Base-by-base conservation (phyloP, 2,888 invertebrate genomes). In the Sphinx pinastri region DNA sequence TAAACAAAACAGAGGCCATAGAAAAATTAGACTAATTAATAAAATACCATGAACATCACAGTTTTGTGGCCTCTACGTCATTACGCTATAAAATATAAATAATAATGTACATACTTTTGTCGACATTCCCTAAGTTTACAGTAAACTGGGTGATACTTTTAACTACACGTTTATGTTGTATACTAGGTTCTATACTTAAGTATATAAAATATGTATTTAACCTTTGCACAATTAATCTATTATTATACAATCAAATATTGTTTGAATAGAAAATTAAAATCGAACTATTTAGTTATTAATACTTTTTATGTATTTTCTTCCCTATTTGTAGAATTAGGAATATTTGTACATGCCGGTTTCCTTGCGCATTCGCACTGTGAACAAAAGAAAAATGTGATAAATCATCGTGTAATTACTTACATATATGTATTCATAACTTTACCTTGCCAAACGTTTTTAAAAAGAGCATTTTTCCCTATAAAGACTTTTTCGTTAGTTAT, bases 321-420 rank as follows among this genome's bases (percentile, higher is more conserved):
- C 68, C 67, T 54, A 45, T 38, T 38, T 47, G 49, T 38, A 38
- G 38, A 49, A 71, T 80, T 90, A 94, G 72, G 94, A 93, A 85
- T 93, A 94, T 83, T 91, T 94, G 86, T 93, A 93, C 82, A 93
- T 88, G 59, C 93, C 94, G 63, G 92, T 93, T 84, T 93, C 94
- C 82, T 88, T 91, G 72, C 94, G 93, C 92, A 94, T 93, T 79
- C 93, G 85, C 94, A 94, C 94, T 94, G 92, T 71, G 89, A 93
- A 77, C 78, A 80, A 83, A 82, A 79, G 38, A 73, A 71, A 54
- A 14, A 67, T n/a, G 19, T 67, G 25, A 25, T 25, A 25, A 25
- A 25, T 25, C 25, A 25, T 25, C 25, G 2, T 25, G 25, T 25
- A 25, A 25, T 2, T 25, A 25, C 25, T 25, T 25, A 25, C 25